Evolutionary conservation across 92 coral and sea anemone genomes (phyloP), one percentile per base, ranked within the genome.

Genomic region (Isaurus tuberculatus): DNA sequence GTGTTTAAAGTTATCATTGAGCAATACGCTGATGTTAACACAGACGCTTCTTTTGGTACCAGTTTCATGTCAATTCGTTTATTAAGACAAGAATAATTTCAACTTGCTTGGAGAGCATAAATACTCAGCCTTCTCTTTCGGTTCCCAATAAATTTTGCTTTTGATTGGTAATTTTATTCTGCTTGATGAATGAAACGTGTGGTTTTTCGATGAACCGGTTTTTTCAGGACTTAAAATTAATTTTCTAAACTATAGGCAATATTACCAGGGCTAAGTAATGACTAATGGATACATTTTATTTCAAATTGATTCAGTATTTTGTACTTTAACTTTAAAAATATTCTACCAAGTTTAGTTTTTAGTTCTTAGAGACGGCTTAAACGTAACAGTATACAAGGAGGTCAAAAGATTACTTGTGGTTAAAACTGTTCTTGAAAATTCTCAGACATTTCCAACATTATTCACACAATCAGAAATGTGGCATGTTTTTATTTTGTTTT

Each of bases 1-100:
- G 5, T 11, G 68, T 77, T 42, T 34, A 72, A 16, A 44, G 37
- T 72, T 71, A 40, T 71, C n/a, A 71, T 42, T 25, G 25, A 33
- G 49, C 22, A n/a, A 42, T 71, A 71, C 4, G 26, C 42, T 25
- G 16, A 40, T 40, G 46, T 40, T 34, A 32, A 22, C 78, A 40
- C 34, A 46, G 22, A 25, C 2, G 4, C 14, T n/a, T 42, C 36
- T 28, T 44, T 43, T 43, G 60, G 61, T 44, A 44, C 78, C 55
- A 40, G 78, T 43, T 43, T 27, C n/a, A 72, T 14, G 32, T 25
- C 40, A 22, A 70, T 23, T 49, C 30, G 30, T 72, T 16, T 70
- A 29, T 26, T 70, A 32, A 43, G 51, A 70, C 55, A 70, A 40
- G 28, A 15, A 40, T 7, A 2, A 37, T 37, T 9, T 42, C 57